Conservation (phyloP, 2,113 vertebrate genomes). For the Eretmochelys imbricata region DNA sequence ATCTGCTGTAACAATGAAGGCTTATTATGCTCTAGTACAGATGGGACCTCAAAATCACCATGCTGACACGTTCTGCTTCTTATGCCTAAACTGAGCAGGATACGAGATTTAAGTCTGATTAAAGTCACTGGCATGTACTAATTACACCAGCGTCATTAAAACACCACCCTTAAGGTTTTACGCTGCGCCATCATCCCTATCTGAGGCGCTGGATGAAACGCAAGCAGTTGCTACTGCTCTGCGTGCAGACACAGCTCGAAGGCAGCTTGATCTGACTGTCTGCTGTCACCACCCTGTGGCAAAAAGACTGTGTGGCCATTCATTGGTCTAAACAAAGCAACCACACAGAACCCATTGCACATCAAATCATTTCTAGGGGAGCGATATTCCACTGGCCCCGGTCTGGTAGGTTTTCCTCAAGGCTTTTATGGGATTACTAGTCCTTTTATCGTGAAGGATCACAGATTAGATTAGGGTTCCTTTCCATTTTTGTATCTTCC, state of each 20-base stretch:
- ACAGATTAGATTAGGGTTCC: not conserved
- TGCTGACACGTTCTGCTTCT: not conserved
- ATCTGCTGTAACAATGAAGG: not conserved
- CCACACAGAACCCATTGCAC: fast-evolving
- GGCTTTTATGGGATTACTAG: not conserved
- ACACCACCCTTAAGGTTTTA: not conserved
- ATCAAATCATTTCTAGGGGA: not conserved
- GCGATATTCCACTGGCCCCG: not conserved
- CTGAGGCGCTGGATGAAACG: not conserved
- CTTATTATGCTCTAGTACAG: not conserved
- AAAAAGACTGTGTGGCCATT: not conserved
- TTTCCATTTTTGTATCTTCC: not conserved
- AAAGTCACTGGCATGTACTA: not conserved
- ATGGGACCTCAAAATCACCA: not conserved
- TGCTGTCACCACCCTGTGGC: not conserved
- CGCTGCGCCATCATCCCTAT: fast-evolving
- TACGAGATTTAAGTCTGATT: not conserved
- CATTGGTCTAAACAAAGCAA: not conserved
- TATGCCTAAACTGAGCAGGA: not conserved
- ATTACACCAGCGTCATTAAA: not conserved
- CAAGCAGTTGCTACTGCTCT: not conserved
- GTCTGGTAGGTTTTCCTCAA: not conserved
- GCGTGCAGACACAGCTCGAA: fast-evolving
- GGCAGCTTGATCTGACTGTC: not conserved
- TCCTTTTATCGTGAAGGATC: not conserved